Base-by-base conservation (phyloP, 2,113 vertebrate genomes). In the Ancistrus triradiatus region DNA sequence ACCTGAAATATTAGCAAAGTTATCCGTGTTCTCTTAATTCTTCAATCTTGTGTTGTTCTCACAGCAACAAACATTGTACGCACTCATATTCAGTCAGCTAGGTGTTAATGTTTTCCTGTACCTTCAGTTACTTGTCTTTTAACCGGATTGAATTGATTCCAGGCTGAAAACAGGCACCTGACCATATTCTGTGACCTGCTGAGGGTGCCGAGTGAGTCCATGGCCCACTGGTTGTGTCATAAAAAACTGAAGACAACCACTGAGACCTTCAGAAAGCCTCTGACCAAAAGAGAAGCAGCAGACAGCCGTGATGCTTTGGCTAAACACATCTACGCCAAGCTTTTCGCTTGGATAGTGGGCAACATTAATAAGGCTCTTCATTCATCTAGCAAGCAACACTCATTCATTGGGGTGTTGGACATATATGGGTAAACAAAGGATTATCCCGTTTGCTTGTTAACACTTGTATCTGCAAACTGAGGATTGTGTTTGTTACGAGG, bases 201-300 rank as follows among this genome's bases (percentile, higher is more conserved):
- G 90, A 91, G 91, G 0, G 91, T 98, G 61, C 85, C 92, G 8
- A 88, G 87, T 17, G 87, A 93, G 51, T 91, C 95, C 77, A 95
- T 98, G 94, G 79, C 91, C 61, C 94, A 94, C 72, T 99, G 95
- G 96, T 87, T 99, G 15, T 98, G 95, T 76, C 92, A 98, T 42
- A 88, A 88, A 64, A 98, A 95, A 75, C 87, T 99, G 0, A 83
- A 90, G 37, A 98, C 94, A 0, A 85, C 92, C 55, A 83, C 91
- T 0, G 96, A 99, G 78, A 96, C 91, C 2, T 95, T 88, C 38
- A 91, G 94, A 78, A 99, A 98, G 57, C 78, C 92, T 13, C 81
- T 99, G 69, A 83, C 92, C 73, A 92, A 89, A 69, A 69, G 84
- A 8, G 89, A 91, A 55, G 95, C 96, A 1, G 74, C 90, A 27